Evolutionary conservation across 1,140 invertebrate genomes (phyloP).

Genomic region (Orussus abietinus): DNA sequence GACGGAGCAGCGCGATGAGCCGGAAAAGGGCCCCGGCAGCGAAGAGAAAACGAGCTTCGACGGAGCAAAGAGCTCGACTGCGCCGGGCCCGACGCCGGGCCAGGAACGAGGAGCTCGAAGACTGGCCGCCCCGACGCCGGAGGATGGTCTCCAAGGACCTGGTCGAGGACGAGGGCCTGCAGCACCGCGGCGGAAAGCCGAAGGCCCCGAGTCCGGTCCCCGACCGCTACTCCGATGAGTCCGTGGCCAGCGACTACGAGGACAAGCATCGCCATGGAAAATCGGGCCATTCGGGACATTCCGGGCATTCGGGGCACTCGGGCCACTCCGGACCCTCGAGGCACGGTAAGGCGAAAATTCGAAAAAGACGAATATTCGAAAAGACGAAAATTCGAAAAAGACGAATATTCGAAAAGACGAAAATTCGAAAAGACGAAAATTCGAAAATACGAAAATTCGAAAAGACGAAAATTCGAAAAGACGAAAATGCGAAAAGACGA

Average conservation of each 20-base stretch:
- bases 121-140: conserved; percentile 8
- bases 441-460: too few relatives aligned
- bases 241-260: too few relatives aligned
- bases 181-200: background rate
- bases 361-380: conserved; percentile 1
- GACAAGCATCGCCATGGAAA: too few relatives aligned
- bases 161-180: conserved; percentile 17
- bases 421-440: too few relatives aligned
- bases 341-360: conserved; percentile 2
- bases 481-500: too few relatives aligned
- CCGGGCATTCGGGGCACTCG: too few relatives aligned
- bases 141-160: conserved; percentile 10
- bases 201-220: too few relatives aligned
- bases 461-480: too few relatives aligned
- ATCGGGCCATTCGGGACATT: too few relatives aligned
- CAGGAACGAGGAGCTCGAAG: conserved; percentile 6
- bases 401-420: conserved; percentile 12
- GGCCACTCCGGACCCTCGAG: too few relatives aligned
- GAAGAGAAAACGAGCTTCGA: conserved; percentile 2
- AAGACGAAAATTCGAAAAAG: conserved; percentile 7
- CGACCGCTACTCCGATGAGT: too few relatives aligned
- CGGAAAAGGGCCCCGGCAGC: background rate
- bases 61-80: conserved; percentile 2
- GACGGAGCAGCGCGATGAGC: background rate
- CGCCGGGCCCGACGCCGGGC: conserved; percentile 6